phyloP scores from a whole-genome alignment of 2,888 invertebrate species.

The Gibbula magus region DNA sequence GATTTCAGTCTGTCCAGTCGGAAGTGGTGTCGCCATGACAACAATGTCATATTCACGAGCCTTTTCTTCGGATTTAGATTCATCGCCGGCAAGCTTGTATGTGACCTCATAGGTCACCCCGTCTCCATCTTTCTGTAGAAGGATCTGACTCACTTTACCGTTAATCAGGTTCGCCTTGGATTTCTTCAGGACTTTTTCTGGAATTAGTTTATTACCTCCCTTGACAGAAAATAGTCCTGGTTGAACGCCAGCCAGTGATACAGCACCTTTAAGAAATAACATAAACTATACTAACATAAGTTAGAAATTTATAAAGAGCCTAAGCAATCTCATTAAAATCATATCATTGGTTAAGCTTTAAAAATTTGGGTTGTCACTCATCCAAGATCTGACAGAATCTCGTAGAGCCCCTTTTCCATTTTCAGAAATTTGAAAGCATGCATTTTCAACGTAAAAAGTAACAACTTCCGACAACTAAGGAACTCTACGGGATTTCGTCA shows the following conservation, averaged over 20 bases:
- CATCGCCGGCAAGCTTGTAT: constrained; percentile 38
- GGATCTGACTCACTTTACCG: constrained; percentile 69
- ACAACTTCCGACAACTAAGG: too few relatives aligned
- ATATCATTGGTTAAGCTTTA: too few relatives aligned
- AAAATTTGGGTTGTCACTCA: too few relatives aligned
- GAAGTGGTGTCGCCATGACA: constrained; percentile 79
- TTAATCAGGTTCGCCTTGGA: constrained; percentile 75
- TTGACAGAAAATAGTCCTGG: constrained; percentile 79
- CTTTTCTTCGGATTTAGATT: constrained; percentile 14
- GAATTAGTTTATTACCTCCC: constrained; percentile 78
- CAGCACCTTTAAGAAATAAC: constrained; percentile 74
- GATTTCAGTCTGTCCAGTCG: constrained; percentile 72
- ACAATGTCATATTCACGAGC: constrained; percentile 78
- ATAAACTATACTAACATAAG: neutral
- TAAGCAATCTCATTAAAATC: too few relatives aligned
- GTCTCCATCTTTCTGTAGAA: constrained; percentile 47
- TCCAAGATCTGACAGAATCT: too few relatives aligned
- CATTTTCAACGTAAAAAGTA: too few relatives aligned
- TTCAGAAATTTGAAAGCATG: too few relatives aligned
- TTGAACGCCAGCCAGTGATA: constrained; percentile 79
- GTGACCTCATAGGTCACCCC: constrained; percentile 57
- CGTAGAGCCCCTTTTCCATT: too few relatives aligned
- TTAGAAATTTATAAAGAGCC: neutral
- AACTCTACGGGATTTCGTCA: too few relatives aligned
- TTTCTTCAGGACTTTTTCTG: constrained; percentile 60